These are phyloP conservation scores for Rhagonycha fulva DNA, from an alignment of 2,888 invertebrate species.

Conservation along the genomic window DNA sequence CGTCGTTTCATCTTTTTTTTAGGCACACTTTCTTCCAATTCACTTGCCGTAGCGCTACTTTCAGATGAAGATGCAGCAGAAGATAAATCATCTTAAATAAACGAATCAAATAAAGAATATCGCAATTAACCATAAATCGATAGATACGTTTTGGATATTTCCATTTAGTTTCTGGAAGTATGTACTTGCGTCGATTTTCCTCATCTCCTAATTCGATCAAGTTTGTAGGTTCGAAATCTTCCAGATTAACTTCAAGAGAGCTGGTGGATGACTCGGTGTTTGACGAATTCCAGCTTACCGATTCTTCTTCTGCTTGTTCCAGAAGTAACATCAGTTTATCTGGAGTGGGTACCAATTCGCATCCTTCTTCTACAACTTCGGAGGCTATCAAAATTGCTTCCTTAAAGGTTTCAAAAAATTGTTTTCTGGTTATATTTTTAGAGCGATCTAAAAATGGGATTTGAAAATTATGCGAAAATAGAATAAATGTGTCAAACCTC, in stretches of 20 bases:
- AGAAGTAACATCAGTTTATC: conserved; percentile 41
- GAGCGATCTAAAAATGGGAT: conserved; percentile 37
- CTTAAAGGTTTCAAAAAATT: conserved; percentile 46
- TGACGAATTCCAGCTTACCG: background rate
- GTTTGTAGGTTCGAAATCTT: conserved; percentile 24
- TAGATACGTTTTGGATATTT: conserved; percentile 18
- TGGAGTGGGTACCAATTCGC: conserved; percentile 40
- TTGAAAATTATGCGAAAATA: background rate
- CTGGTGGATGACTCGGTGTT: background rate
- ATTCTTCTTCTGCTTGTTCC: conserved; percentile 1
- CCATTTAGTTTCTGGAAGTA: conserved; percentile 35
- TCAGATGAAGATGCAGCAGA: background rate
- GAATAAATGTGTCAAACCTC: conserved; percentile 38
- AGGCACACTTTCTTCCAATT: background rate
- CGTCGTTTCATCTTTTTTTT: conserved; percentile 5
- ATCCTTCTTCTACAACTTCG: conserved; percentile 45
- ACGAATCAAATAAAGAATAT: background rate
- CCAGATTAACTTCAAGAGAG: conserved; percentile 1
- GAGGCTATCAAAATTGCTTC: conserved; percentile 47
- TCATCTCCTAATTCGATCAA: conserved; percentile 34
- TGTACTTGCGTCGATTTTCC: conserved; percentile 31
- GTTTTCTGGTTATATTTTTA: conserved; percentile 42
- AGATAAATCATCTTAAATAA: conserved; percentile 12
- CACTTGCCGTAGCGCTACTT: background rate
- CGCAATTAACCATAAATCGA: background rate